Percentiles rank a stretch among this genome's conserved stretches.
phyloP scores from a whole-genome alignment of 2,113 vertebrate species.

The Pholis gunnellus region DNA sequence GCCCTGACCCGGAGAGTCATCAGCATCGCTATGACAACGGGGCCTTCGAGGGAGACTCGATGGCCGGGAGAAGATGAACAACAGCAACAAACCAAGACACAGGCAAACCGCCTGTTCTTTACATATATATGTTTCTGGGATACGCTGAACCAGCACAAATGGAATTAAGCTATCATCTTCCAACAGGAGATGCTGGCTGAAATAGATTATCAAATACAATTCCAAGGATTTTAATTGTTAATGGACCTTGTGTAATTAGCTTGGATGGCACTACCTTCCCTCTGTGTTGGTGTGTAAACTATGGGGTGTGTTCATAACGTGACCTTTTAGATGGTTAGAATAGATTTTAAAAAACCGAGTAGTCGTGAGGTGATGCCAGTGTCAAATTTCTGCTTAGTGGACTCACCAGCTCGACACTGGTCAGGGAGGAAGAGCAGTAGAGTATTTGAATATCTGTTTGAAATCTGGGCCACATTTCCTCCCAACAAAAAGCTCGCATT shows the following conservation, averaged over 20 bases:
- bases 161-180: conserved; percentile 31
- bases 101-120: conserved; percentile 25
- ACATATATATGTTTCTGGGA: conserved; percentile 24
- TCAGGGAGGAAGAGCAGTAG: neutral
- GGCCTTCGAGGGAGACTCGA: conserved; percentile 87
- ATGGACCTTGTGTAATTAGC: conserved; percentile 36
- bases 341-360: neutral
- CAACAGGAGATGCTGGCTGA: neutral
- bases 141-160: conserved; percentile 1
- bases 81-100: conserved; percentile 37
- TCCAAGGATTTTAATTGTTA: conserved; percentile 32
- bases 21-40: conserved; percentile 89
- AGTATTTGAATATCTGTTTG: conserved; percentile 30
- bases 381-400: conserved; percentile 52
- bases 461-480: conserved; percentile 35
- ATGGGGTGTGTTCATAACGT: conserved; percentile 40
- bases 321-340: neutral
- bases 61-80: conserved; percentile 53
- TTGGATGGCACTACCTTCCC: neutral
- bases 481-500: neutral
- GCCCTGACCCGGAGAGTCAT: conserved; percentile 76
- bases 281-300: conserved; percentile 20
- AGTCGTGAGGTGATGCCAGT: neutral
- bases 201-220: conserved; percentile 13
- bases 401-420: neutral